Evolutionary conservation across 1,140 invertebrate species (phyloP).

Genomic region (Cherax destructor): DNA sequence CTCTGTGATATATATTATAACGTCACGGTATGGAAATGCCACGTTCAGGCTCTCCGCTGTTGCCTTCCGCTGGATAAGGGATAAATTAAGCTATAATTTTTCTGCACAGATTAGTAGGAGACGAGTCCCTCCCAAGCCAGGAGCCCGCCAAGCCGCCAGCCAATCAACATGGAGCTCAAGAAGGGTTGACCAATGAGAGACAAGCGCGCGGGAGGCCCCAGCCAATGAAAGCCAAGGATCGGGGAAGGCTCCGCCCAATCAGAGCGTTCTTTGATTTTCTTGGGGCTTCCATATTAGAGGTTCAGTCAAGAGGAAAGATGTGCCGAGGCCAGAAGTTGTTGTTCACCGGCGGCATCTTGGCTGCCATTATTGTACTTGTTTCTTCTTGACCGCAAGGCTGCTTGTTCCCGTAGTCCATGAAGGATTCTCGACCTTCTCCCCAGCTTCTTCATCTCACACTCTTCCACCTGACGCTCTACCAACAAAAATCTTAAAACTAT

Average conservation of each 20-base stretch:
- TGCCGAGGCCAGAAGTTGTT: slow-evolving; percentile 55
- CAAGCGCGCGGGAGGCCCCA: not conserved
- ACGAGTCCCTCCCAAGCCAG: not conserved
- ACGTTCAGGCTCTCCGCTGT: slow-evolving; percentile 9
- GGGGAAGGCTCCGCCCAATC: slow-evolving; percentile 1
- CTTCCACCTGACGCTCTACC: not conserved
- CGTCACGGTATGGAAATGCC: not conserved
- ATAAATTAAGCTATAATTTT: slow-evolving; percentile 60
- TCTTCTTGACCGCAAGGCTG: not conserved
- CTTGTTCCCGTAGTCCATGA: not conserved
- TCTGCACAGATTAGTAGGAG: slow-evolving; percentile 54
- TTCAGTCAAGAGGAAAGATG: slow-evolving; percentile 58
- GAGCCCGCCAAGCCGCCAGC: not conserved
- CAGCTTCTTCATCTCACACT: not conserved
- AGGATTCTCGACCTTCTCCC: slow-evolving; percentile 7
- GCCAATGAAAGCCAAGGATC: slow-evolving; percentile 17
- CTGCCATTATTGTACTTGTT: slow-evolving; percentile 51
- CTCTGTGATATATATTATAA: not conserved
- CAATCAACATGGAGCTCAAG: not conserved
- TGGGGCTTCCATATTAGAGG: slow-evolving; percentile 46
- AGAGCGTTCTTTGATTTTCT: slow-evolving; percentile 52
- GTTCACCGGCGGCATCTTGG: slow-evolving; percentile 59
- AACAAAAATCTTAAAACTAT: slow-evolving; percentile 25
- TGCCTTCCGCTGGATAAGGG: slow-evolving; percentile 39
- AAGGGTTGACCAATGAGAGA: slow-evolving; percentile 13